Conservation (phyloP, 2,888 invertebrate species). For the Formica aserva region DNA sequence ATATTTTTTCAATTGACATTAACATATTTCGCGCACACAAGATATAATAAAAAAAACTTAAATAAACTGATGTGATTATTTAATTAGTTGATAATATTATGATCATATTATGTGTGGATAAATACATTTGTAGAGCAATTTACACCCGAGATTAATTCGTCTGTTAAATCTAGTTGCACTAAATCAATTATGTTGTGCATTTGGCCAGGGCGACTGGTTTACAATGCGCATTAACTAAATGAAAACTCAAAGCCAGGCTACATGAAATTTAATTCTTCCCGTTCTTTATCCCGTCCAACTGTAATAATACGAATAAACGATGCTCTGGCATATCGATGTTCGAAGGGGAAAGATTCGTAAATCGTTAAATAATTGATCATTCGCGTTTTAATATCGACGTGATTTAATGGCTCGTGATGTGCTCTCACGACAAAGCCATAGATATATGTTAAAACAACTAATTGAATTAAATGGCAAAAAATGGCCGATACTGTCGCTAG, state of each 20-base stretch:
- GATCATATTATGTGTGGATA: conserved; percentile 19
- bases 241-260: conserved; percentile 68
- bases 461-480: conserved; percentile 42
- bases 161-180: conserved; percentile 67
- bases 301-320: conserved; percentile 64
- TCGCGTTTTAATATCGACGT: conserved; percentile 51
- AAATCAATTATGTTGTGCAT: conserved; percentile 67
- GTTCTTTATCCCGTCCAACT: conserved; percentile 62
- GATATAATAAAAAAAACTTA: background rate
- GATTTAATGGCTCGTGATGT: conserved; percentile 46
- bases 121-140: conserved; percentile 60
- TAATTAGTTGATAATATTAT: conserved; percentile 36
- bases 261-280: conserved; percentile 67
- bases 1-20: background rate
- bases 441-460: background rate
- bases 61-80: background rate
- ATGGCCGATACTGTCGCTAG: background rate
- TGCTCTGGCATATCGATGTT: conserved; percentile 39
- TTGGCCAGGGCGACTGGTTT: conserved; percentile 59
- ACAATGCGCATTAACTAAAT: conserved; percentile 67
- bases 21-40: background rate
- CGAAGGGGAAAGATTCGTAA: conserved; percentile 57
- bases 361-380: conserved; percentile 62
- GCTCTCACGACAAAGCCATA: conserved; percentile 3
- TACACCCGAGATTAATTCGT: conserved; percentile 66